These are phyloP conservation scores for Lethenteron camtschaticum DNA, from an alignment of 2,113 vertebrate genomes.

Conservation along the genomic window DNA sequence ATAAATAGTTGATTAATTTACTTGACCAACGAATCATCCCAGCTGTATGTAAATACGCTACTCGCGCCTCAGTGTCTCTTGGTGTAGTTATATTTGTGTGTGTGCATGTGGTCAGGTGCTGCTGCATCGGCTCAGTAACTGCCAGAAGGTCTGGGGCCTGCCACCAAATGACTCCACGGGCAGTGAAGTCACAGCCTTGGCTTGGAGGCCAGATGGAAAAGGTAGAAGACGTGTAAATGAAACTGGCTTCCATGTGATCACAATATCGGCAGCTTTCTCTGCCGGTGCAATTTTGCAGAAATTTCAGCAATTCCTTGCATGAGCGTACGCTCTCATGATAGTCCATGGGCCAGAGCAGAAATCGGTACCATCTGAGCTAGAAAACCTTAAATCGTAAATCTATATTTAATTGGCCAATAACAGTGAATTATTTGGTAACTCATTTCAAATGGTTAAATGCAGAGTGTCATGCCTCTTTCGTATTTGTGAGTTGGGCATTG, in stretches of 20 bases:
- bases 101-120: constrained; percentile 34
- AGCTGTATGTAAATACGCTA: not conserved
- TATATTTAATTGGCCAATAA: too few relatives aligned
- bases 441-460: too few relatives aligned
- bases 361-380: not conserved
- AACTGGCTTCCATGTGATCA: too few relatives aligned
- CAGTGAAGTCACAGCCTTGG: constrained; percentile 70
- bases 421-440: too few relatives aligned
- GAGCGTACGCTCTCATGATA: not conserved
- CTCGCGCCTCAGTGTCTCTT: not conserved
- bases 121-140: constrained; percentile 72
- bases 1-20: not conserved
- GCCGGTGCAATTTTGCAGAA: not conserved
- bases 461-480: too few relatives aligned
- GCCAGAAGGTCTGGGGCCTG: constrained; percentile 86
- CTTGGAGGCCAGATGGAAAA: constrained; percentile 97
- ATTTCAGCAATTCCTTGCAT: not conserved
- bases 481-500: too few relatives aligned
- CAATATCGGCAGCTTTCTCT: too few relatives aligned
- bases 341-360: not conserved
- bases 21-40: not conserved
- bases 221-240: constrained; percentile 29
- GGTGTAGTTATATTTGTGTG: not conserved
- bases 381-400: not conserved
- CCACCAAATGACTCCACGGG: constrained; percentile 75